A percentile compares a stretch with the other conserved stretches of the same genome.
Evolutionary conservation across 2,888 invertebrate genomes (phyloP).

Genomic region (Copidosoma aretas): DNA sequence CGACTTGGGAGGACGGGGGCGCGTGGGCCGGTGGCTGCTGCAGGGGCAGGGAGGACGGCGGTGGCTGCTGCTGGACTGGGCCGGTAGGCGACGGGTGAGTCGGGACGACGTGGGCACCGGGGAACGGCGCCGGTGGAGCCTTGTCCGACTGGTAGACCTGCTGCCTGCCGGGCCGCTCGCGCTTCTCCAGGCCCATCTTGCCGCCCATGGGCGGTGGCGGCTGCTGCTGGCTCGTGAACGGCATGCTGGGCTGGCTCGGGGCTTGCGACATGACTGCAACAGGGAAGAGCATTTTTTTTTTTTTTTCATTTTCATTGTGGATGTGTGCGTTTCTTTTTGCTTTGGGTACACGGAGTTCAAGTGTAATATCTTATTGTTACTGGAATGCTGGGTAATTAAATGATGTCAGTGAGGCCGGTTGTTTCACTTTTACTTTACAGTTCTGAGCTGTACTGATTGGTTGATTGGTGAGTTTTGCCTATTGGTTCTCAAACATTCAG

Average conservation of each 20-base stretch:
- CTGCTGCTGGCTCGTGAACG: conserved; percentile 47
- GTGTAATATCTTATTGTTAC: no score
- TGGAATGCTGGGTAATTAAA: no score
- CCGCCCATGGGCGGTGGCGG: conserved; percentile 47
- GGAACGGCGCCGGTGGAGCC: conserved; percentile 59
- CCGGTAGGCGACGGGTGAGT: conserved; percentile 55
- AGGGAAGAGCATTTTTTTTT: no score
- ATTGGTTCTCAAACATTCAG: no score
- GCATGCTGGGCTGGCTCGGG: conserved; percentile 49
- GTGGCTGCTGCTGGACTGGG: conserved; percentile 48
- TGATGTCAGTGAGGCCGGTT: no score
- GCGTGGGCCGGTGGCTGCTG: background rate
- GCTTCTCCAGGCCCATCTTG: conserved; percentile 57
- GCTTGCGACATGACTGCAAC: conserved; percentile 45
- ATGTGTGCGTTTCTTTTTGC: no score
- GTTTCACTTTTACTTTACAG: no score
- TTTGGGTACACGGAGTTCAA: no score
- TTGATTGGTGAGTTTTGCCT: no score
- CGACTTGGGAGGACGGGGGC: background rate
- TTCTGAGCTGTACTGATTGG: no score
- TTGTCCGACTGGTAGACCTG: conserved; percentile 58
- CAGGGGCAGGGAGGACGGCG: conserved; percentile 49
- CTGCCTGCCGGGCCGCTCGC: conserved; percentile 58
- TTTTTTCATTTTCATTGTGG: no score
- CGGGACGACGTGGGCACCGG: conserved; percentile 54